These are phyloP conservation scores for Xyrauchen texanus DNA, from an alignment of 2,113 vertebrate genomes.

Conservation along the genomic window DNA sequence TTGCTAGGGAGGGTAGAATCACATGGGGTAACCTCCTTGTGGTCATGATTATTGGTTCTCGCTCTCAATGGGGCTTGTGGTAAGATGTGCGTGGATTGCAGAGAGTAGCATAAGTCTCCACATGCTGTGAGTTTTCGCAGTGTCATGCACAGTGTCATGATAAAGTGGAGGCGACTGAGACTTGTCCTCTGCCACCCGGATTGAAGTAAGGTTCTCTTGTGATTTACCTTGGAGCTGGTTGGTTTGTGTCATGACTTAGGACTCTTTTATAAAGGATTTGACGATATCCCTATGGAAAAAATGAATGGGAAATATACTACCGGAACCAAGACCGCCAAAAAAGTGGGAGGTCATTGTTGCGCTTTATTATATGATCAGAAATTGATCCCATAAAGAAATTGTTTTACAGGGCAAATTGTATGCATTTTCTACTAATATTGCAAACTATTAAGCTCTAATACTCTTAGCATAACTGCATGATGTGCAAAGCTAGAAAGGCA, in stretches of 20 bases:
- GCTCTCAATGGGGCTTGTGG: too few species aligned
- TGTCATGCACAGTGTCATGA: too few species aligned
- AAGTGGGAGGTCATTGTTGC: neutral
- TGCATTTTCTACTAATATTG: constrained; percentile 26
- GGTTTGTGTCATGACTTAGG: neutral
- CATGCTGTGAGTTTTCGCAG: too few species aligned
- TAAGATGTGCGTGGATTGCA: too few species aligned
- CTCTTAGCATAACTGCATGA: constrained; percentile 38
- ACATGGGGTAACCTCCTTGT: too few species aligned
- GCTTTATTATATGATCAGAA: constrained; percentile 36
- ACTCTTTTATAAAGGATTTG: neutral
- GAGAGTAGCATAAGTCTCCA: too few species aligned
- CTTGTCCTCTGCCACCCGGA: too few species aligned
- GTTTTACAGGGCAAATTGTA: constrained; percentile 7
- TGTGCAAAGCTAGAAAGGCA: constrained; percentile 52
- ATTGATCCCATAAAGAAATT: constrained; percentile 40
- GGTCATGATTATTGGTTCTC: too few species aligned
- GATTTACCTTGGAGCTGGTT: too few species aligned
- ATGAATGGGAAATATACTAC: neutral
- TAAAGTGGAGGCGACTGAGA: too few species aligned
- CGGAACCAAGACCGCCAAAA: neutral
- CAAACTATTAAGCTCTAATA: constrained; percentile 28
- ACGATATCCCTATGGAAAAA: neutral
- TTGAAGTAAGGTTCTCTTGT: too few species aligned
- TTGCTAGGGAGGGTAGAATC: too few species aligned